Evolutionary conservation across 2,113 vertebrate genomes (phyloP).

Genomic region (Embiotoca jacksoni): DNA sequence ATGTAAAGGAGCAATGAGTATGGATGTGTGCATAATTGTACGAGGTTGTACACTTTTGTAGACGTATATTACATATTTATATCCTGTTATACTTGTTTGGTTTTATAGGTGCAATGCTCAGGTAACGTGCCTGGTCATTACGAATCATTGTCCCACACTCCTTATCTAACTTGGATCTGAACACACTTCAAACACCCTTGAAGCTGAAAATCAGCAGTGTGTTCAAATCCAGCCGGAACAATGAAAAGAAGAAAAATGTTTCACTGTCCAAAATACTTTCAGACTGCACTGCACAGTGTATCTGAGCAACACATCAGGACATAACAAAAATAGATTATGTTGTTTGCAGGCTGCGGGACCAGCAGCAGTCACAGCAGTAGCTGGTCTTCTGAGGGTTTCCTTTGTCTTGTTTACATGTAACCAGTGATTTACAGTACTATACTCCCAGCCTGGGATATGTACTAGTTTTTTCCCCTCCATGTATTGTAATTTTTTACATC

Average conservation of each 20-base stretch:
- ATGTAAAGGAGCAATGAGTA: too few species aligned
- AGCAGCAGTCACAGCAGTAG: background rate
- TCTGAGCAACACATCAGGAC: constrained; percentile 14
- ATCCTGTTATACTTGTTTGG: too few species aligned
- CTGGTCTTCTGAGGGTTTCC: background rate
- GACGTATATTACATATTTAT: too few species aligned
- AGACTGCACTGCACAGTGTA: background rate
- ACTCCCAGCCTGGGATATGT: background rate
- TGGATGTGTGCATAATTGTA: too few species aligned
- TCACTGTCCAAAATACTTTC: constrained; percentile 15
- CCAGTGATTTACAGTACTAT: constrained; percentile 6
- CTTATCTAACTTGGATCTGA: too few species aligned
- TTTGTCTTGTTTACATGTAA: constrained; percentile 5
- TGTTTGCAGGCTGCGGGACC: constrained; percentile 6
- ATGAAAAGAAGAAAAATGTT: constrained; percentile 23
- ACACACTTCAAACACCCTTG: background rate
- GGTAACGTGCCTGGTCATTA: background rate
- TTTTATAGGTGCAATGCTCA: too few species aligned
- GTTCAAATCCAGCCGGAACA: constrained; percentile 17
- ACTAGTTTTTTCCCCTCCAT: constrained; percentile 4
- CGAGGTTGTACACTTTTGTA: too few species aligned
- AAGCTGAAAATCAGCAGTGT: constrained; percentile 4
- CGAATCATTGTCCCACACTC: background rate
- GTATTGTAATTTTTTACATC: constrained; percentile 13
- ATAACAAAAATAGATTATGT: constrained; percentile 11